These are phyloP conservation scores for Leptocoma aspasia DNA, from an alignment of 2,113 vertebrate genomes.

Conservation along the genomic window DNA sequence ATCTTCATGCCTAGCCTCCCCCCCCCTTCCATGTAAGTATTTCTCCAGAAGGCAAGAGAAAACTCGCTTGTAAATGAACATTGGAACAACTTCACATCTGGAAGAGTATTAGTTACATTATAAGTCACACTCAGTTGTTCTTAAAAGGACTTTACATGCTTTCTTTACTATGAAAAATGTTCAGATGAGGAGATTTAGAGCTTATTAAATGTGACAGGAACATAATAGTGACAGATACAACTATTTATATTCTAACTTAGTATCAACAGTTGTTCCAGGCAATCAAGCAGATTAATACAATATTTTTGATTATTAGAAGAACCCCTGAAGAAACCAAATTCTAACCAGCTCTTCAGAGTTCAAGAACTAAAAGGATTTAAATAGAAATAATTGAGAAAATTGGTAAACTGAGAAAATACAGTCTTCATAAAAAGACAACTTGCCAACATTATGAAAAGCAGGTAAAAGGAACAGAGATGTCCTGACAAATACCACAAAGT, in stretches of 20 bases:
- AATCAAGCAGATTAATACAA: background rate
- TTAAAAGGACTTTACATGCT: background rate
- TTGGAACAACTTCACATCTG: background rate
- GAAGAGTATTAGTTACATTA: background rate
- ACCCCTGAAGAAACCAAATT: background rate
- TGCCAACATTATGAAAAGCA: background rate
- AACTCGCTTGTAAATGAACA: background rate
- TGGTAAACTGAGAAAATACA: background rate
- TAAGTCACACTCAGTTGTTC: background rate
- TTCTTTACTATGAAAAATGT: background rate
- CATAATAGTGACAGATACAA: background rate
- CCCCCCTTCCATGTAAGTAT: background rate
- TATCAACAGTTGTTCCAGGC: background rate
- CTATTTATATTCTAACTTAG: background rate
- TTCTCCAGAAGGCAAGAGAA: background rate
- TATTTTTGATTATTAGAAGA: background rate
- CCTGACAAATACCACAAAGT: background rate
- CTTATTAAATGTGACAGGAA: background rate
- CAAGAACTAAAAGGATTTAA: background rate
- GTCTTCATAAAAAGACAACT: background rate
- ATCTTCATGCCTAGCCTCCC: background rate
- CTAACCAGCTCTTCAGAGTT: background rate
- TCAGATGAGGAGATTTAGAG: background rate
- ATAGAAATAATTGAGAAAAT: background rate
- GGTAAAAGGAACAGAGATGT: background rate